Conservation (phyloP, 30 jellyfish, hydroid and myxozoan species). For the Hydra vulgaris region DNA sequence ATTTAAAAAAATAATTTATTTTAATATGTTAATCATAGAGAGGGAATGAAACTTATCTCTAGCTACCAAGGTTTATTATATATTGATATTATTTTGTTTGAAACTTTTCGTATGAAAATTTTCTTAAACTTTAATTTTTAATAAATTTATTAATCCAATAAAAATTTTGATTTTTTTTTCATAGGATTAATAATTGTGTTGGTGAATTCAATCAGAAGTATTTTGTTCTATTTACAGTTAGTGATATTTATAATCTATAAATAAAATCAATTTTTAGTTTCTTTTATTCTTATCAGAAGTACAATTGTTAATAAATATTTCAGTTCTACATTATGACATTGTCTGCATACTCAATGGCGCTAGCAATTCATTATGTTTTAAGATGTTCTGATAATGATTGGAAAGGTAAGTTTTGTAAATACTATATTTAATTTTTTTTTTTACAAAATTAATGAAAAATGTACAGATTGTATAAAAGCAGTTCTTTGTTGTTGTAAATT, state of each 20-base stretch:
- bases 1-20: too few species aligned
- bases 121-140: too few species aligned
- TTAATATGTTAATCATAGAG: neutral
- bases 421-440: neutral
- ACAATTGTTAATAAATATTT: neutral
- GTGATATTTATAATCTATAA: constrained; percentile 20
- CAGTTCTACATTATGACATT: constrained; percentile 76
- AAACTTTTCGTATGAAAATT: too few species aligned
- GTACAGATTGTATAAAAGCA: too few species aligned
- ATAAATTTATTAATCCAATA: too few species aligned
- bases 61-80: neutral
- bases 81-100: neutral
- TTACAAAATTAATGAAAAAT: neutral
- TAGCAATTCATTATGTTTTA: constrained; percentile 59
- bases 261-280: too few species aligned
- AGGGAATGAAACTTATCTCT: neutral
- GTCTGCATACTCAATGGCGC: constrained; percentile 66
- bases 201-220: constrained; percentile 90
- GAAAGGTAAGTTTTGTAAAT: constrained; percentile 71
- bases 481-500: too few species aligned
- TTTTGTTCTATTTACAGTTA: constrained; percentile 78
- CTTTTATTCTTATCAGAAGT: too few species aligned
- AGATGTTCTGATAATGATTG: constrained; percentile 87
- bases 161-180: neutral
- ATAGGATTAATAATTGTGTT: constrained; percentile 90